Evolutionary conservation across 2,113 vertebrate genomes (phyloP).

Genomic region (Echinops telfairi): DNA sequence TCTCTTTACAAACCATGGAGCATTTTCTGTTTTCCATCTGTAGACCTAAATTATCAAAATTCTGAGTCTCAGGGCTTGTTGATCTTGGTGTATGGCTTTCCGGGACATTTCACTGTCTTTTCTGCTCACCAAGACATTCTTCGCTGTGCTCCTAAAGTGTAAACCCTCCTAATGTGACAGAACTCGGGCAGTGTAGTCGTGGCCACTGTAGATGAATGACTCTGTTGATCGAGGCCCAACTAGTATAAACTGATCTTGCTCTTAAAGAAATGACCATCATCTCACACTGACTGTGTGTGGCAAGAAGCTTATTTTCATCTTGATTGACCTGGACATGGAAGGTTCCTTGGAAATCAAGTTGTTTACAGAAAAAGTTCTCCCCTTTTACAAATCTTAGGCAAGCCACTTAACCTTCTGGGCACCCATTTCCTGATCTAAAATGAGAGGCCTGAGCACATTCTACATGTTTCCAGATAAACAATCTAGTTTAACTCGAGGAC

Average conservation of each 20-base stretch:
- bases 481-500: slow-evolving; percentile 10
- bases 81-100: neutral
- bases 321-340: neutral
- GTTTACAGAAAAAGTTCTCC: slow-evolving; percentile 49
- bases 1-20: neutral
- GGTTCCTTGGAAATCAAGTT: slow-evolving; percentile 25
- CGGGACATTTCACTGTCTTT: neutral
- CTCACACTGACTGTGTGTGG: neutral
- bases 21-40: neutral
- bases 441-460: neutral
- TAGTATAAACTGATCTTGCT: neutral
- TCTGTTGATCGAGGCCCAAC: neutral
- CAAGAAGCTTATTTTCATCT: neutral
- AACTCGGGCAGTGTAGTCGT: neutral
- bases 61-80: neutral
- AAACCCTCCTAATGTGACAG: neutral
- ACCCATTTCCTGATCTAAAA: slow-evolving; percentile 55
- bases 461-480: slow-evolving; percentile 67
- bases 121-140: neutral
- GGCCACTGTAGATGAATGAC: neutral
- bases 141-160: neutral
- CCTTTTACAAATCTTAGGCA: slow-evolving; percentile 26
- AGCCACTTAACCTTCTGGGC: slow-evolving; percentile 50
- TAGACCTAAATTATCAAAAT: slow-evolving; percentile 3
- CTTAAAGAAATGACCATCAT: neutral